A percentile compares a stretch with the other conserved stretches of the same genome.
Conservation (phyloP, 2,113 vertebrate genomes). For the Oreochromis tanganicae region DNA sequence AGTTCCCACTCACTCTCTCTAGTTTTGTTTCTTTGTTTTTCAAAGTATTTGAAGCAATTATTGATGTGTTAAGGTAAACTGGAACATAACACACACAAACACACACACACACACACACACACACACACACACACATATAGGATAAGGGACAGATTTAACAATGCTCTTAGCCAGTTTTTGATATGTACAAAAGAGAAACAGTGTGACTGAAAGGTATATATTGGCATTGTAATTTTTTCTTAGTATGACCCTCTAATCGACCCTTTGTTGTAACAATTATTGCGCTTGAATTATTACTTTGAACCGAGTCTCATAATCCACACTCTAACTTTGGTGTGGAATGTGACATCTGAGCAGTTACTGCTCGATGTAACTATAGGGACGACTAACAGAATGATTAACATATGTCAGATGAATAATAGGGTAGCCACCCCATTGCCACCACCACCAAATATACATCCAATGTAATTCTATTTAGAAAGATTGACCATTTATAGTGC, state of each 20-base stretch:
- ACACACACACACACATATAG: background rate
- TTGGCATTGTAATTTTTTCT: background rate
- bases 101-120: background rate
- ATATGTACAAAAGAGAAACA: background rate
- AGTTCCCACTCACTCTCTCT: background rate
- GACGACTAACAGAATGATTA: background rate
- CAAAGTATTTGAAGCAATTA: background rate
- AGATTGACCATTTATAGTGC: background rate
- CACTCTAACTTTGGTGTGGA: background rate
- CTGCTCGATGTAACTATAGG: background rate
- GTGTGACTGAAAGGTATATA: background rate
- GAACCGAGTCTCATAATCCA: background rate
- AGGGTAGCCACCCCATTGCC: no score
- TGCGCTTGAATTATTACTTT: background rate
- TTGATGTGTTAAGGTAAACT: background rate
- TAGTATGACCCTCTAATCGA: background rate
- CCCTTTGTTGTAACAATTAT: background rate
- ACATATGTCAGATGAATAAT: background rate
- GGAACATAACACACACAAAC: background rate
- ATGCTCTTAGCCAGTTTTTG: background rate
- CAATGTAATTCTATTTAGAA: background rate
- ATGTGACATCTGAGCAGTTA: background rate
- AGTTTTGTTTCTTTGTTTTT: background rate
- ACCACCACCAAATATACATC: background rate
- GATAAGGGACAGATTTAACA: background rate